Evolutionary conservation across 2,888 invertebrate species (phyloP).

Genomic region (Kuschelorhynchus macadamiae): DNA sequence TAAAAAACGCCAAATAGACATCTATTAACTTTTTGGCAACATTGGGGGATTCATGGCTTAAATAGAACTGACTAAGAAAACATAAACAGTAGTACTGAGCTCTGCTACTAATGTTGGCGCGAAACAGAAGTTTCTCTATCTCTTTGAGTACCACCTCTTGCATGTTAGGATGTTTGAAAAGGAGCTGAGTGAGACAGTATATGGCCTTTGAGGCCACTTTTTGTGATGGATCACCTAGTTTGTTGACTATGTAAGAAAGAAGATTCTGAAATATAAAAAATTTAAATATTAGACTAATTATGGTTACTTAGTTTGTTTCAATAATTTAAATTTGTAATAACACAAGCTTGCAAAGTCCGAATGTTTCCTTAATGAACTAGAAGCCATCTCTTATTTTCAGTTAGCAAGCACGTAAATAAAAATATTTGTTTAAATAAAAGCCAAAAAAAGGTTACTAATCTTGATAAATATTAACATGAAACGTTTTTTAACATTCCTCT

Average conservation of each 20-base stretch:
- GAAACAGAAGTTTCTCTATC: slow-evolving; percentile 90
- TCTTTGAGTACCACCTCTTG: slow-evolving; percentile 89
- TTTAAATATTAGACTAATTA: neutral
- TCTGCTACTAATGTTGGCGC: slow-evolving; percentile 83
- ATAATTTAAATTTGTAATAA: too few relatives aligned
- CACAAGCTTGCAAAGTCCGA: too few relatives aligned
- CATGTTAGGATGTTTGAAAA: slow-evolving; percentile 88
- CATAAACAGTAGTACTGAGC: slow-evolving; percentile 96
- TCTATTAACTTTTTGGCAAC: slow-evolving; percentile 88
- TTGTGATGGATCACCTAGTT: slow-evolving; percentile 93
- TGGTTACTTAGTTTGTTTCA: neutral
- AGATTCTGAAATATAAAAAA: slow-evolving; percentile 72
- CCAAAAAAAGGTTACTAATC: too few relatives aligned
- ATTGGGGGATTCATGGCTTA: slow-evolving; percentile 79
- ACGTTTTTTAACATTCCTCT: too few relatives aligned
- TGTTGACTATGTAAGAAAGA: slow-evolving; percentile 88
- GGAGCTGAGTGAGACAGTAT: slow-evolving; percentile 85
- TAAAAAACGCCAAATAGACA: slow-evolving; percentile 97
- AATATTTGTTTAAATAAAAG: too few relatives aligned
- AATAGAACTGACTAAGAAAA: slow-evolving; percentile 88
- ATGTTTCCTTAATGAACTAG: too few relatives aligned
- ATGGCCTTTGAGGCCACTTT: slow-evolving; percentile 91
- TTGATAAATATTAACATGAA: too few relatives aligned
- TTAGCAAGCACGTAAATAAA: too few relatives aligned
- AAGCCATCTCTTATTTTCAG: too few relatives aligned